Percentiles rank a stretch among this genome's conserved stretches.
These are phyloP conservation scores for Sebastiscus albofasciatus DNA, from an alignment of 2,797 vertebrate species.

Conservation along the genomic window DNA sequence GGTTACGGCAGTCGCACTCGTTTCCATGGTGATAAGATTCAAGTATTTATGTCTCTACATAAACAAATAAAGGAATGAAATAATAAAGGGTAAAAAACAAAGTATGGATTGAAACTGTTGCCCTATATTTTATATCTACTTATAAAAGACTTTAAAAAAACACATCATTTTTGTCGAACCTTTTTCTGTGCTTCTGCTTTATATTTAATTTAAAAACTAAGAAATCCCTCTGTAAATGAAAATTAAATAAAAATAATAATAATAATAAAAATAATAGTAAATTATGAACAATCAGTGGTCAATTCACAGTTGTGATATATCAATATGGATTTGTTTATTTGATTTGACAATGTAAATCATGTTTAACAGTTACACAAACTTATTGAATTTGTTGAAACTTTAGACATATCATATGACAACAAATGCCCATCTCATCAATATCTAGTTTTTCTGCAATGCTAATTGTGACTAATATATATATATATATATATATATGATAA, in stretches of 20 bases:
- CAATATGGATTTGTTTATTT: not conserved
- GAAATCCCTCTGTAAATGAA: not conserved
- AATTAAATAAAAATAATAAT: not conserved
- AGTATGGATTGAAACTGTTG: not conserved
- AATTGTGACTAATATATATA: no score
- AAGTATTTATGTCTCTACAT: not conserved
- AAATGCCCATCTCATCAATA: no score
- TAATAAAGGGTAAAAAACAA: not conserved
- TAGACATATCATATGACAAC: not conserved
- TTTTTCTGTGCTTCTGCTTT: not conserved
- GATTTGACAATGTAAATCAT: not conserved
- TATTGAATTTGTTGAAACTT: not conserved
- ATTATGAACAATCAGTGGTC: not conserved
- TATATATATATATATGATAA: no score
- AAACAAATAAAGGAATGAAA: not conserved
- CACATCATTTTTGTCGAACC: not conserved
- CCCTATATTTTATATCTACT: not conserved
- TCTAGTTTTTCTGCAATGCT: no score
- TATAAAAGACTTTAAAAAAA: not conserved
- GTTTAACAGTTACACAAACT: not conserved
- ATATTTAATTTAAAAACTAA: not conserved
- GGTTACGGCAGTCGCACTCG: slow-evolving; percentile 9
- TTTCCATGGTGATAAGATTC: slow-evolving; percentile 51
- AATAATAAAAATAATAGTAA: no score
- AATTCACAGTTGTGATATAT: not conserved